These are phyloP conservation scores for Alethe diademata DNA, from an alignment of 2,113 vertebrate species.

Conservation along the genomic window DNA sequence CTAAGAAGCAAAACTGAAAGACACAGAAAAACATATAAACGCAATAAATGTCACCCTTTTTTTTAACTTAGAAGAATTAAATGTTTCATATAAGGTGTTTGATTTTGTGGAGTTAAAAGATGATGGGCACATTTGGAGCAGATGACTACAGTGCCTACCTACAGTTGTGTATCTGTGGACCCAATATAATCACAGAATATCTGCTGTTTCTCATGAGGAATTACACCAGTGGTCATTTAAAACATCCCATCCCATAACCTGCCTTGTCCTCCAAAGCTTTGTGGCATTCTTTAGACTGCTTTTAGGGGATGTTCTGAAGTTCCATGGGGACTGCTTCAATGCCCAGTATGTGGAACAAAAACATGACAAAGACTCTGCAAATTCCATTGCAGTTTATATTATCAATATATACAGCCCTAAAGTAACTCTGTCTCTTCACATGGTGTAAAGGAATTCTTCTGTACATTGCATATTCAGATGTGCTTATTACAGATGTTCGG, in stretches of 20 bases:
- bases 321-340: neutral
- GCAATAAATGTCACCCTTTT: neutral
- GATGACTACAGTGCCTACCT: neutral
- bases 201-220: neutral
- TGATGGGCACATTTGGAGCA: neutral
- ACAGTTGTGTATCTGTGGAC: neutral
- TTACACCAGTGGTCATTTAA: neutral
- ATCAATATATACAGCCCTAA: neutral
- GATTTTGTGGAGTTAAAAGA: neutral
- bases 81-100: neutral
- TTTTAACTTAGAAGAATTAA: neutral
- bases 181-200: neutral
- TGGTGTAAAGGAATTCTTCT: neutral
- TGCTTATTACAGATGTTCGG: neutral
- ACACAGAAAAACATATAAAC: neutral
- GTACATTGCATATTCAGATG: neutral
- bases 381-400: neutral
- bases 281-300: neutral
- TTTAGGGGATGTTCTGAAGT: neutral
- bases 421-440: neutral
- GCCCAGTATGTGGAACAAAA: neutral
- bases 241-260: neutral
- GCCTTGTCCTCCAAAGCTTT: neutral
- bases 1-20: neutral
- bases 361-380: neutral